Evolutionary conservation across 1,140 invertebrate species (phyloP), one percentile per base, ranked within the genome.

Genomic region (Oncopodura yosiiana): DNA sequence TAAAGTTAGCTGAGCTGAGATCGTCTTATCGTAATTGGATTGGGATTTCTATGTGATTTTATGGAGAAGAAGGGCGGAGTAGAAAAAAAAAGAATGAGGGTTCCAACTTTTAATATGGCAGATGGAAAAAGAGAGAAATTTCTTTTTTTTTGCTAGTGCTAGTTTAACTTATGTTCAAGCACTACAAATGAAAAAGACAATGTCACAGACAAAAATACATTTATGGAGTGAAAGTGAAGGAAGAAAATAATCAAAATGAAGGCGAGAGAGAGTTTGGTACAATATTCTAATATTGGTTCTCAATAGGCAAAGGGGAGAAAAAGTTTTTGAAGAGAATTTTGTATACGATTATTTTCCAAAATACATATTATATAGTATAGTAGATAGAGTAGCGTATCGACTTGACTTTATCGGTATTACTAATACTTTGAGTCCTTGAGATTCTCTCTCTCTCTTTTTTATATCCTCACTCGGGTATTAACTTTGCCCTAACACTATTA

Each of bases 11-110:
- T n/a, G n/a, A n/a, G n/a, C n/a, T n/a, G n/a, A n/a, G n/a, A n/a
- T n/a, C n/a, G n/a, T 38, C 46, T 38, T 49, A 38, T 49, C 46
- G 46, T 49, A 49, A 49, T 49, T 49, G 46, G 46, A 49, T 49
- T 49, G 46, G 46, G 46, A 49, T 49, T 49, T 36, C 46, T 49
- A 37, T 49, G 46, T 34, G 46, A 49, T 49, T 49, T 49, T n/a
- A 38, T 37, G 34, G 44, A 32, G 11, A 18, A 18, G 44, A 46
- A 30, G 44, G 30, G 44, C 30, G 44, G 44, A 30, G 44, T n/a
- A n/a, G n/a, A 27, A 23, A 44, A 44, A 27, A n/a, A 44, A 19
- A 26, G 24, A 44, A 12, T 21, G 14, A 19, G 1, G 3, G 27
- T n/a, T 29, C 29, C 12, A 24, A 6, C 24, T 1, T 2, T n/a